A percentile compares a stretch with the other conserved stretches of the same genome.
Conservation (phyloP, 2,797 vertebrate genomes). For the Sebastes jordani region DNA sequence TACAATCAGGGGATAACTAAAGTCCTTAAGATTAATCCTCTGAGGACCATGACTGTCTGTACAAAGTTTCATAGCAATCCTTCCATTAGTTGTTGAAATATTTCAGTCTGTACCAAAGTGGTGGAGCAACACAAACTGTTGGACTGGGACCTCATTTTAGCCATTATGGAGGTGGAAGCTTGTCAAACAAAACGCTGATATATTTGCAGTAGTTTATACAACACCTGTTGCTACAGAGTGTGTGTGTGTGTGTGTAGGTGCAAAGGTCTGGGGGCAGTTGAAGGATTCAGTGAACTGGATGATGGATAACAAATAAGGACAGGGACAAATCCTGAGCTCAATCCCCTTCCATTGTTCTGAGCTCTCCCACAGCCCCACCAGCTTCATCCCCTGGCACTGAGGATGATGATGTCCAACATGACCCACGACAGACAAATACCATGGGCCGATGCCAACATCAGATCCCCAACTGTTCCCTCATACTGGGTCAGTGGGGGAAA, state of each 20-base stretch:
- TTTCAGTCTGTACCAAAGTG: background rate
- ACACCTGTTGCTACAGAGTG: constrained; percentile 9
- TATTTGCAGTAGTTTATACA: background rate
- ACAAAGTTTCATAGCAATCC: background rate
- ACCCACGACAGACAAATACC: constrained; percentile 51
- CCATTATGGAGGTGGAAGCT: constrained; percentile 2
- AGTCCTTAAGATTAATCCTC: background rate
- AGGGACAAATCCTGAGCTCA: constrained; percentile 63
- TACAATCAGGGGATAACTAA: background rate
- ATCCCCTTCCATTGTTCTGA: constrained; percentile 54
- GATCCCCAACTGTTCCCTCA: constrained; percentile 26
- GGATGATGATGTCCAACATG: constrained; percentile 1
- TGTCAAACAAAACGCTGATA: constrained; percentile 6
- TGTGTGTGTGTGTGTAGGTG: background rate
- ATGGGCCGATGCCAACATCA: constrained; percentile 30
- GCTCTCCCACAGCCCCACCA: constrained; percentile 52
- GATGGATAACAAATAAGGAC: constrained; percentile 63
- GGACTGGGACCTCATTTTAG: background rate
- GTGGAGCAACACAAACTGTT: background rate
- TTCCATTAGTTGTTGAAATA: background rate
- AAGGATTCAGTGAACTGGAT: constrained; percentile 60
- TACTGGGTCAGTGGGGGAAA: constrained; percentile 14
- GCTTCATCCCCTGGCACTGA: constrained; percentile 43
- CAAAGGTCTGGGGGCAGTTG: constrained; percentile 12
- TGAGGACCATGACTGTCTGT: background rate